phyloP scores from a whole-genome alignment of 1,140 invertebrate species.

The Thaumatotibia leucotreta region DNA sequence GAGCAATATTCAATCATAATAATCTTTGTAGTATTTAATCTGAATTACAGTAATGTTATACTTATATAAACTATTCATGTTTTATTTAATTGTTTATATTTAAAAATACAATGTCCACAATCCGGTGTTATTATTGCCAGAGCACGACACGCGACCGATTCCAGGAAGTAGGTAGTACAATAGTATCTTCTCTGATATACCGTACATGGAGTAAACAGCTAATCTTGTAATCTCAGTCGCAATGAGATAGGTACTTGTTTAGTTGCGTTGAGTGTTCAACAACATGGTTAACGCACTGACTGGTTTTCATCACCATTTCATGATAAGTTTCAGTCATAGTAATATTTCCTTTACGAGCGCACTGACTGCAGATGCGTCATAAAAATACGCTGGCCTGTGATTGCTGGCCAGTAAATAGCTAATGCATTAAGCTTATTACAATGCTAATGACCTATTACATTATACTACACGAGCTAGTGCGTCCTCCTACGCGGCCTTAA shows the following conservation, averaged over 20 bases:
- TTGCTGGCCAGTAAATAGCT: slow-evolving; percentile 18
- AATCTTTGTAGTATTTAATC: no score
- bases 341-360: background rate
- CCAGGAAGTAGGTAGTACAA: background rate
- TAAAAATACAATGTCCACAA: background rate
- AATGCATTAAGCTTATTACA: slow-evolving; percentile 23
- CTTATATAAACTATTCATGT: no score
- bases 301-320: background rate
- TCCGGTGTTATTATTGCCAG: background rate
- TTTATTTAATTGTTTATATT: no score
- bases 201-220: background rate
- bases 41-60: no score
- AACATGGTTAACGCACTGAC: no score
- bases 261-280: background rate
- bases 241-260: background rate
- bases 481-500: slow-evolving; percentile 9
- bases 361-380: background rate
- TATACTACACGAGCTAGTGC: background rate
- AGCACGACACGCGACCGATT: background rate
- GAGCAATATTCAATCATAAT: no score
- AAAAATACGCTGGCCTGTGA: background rate
- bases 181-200: background rate
- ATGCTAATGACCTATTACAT: slow-evolving; percentile 25
- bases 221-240: background rate
- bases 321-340: background rate